These are phyloP conservation scores for Mastacembelus armatus DNA, from an alignment of 2,797 vertebrate genomes.

Conservation along the genomic window DNA sequence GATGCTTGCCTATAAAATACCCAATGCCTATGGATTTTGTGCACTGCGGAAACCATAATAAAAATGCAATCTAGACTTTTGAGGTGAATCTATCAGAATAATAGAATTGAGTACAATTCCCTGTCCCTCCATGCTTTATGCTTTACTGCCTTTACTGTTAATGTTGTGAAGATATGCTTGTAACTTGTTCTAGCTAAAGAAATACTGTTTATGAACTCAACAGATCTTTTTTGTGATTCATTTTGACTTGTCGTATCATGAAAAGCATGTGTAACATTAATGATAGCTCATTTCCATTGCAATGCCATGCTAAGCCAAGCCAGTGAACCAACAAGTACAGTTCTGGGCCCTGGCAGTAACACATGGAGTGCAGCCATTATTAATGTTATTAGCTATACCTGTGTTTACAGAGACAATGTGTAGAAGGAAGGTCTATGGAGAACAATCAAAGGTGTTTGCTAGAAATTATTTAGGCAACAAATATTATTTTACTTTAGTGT, in stretches of 20 bases:
- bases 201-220: background rate
- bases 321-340: constrained; percentile 15
- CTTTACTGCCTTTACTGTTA: constrained; percentile 41
- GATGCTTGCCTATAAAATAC: constrained; percentile 61
- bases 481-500: background rate
- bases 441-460: background rate
- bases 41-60: constrained; percentile 58
- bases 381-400: constrained; percentile 33
- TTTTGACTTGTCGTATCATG: constrained; percentile 4
- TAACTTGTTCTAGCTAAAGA: background rate
- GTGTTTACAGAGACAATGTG: constrained; percentile 15
- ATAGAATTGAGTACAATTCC: constrained; percentile 54
- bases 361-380: constrained; percentile 34
- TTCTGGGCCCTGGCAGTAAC: background rate
- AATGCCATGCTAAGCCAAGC: background rate
- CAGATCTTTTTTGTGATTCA: background rate
- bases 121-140: constrained; percentile 28
- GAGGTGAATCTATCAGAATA: constrained; percentile 59
- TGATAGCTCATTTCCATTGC: constrained; percentile 20
- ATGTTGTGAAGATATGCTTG: constrained; percentile 34
- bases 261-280: constrained; percentile 21
- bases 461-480: background rate
- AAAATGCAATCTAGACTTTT: constrained; percentile 71
- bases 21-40: constrained; percentile 59
- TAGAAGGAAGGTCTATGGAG: constrained; percentile 8